Conservation (phyloP, 2,113 vertebrate species). For the Anseranas semipalmata region DNA sequence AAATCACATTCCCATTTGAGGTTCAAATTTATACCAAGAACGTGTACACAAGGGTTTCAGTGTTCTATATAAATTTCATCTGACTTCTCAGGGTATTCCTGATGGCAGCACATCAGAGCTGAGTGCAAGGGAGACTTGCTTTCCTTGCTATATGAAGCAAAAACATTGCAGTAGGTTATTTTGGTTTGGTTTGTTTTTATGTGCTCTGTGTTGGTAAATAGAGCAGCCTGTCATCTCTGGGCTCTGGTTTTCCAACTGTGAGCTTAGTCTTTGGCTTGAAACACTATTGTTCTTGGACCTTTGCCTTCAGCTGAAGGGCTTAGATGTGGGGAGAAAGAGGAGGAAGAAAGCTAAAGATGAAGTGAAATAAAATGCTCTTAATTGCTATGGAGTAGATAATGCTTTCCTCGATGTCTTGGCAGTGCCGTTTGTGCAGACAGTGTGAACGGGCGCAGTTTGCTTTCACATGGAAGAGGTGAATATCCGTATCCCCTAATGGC, state of each 20-base stretch:
- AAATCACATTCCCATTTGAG: slow-evolving; percentile 73
- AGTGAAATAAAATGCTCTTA: slow-evolving; percentile 38
- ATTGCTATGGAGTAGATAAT: neutral
- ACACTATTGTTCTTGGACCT: slow-evolving; percentile 41
- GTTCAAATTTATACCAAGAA: slow-evolving; percentile 71
- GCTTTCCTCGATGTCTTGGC: slow-evolving; percentile 12
- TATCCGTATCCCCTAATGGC: neutral
- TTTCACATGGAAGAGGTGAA: neutral
- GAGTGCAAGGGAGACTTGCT: neutral
- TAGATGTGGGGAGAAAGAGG: slow-evolving; percentile 26
- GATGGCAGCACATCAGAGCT: slow-evolving; percentile 44
- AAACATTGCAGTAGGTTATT: slow-evolving; percentile 31
- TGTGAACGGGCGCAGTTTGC: neutral
- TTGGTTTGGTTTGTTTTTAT: slow-evolving; percentile 24
- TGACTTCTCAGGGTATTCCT: slow-evolving; percentile 61
- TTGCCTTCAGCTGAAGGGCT: slow-evolving; percentile 40
- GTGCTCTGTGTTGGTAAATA: slow-evolving; percentile 57
- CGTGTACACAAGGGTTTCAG: slow-evolving; percentile 66
- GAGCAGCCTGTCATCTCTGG: slow-evolving; percentile 11
- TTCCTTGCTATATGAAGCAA: neutral
- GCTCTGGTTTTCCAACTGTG: slow-evolving; percentile 17
- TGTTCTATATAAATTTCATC: slow-evolving; percentile 61
- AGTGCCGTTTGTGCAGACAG: neutral
- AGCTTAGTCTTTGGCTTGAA: slow-evolving; percentile 43
- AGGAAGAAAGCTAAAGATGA: slow-evolving; percentile 58